These are phyloP conservation scores for Ibycter americanus DNA, from an alignment of 2,797 vertebrate species.

Conservation along the genomic window DNA sequence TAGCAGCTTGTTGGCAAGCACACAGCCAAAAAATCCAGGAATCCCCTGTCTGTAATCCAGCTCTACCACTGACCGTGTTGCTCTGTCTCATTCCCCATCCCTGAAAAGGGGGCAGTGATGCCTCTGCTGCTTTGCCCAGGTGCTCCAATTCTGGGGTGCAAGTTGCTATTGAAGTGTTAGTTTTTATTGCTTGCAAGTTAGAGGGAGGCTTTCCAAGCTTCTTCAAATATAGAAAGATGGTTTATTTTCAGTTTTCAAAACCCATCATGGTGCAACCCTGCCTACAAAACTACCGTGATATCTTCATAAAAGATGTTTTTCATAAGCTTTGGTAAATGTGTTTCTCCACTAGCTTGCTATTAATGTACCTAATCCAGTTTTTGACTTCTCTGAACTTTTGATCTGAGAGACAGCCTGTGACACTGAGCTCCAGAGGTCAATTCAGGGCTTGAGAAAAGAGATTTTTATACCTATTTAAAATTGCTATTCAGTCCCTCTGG, in stretches of 20 bases:
- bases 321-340: conserved; percentile 1
- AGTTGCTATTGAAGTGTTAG: background rate
- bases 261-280: background rate
- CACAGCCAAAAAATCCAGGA: background rate
- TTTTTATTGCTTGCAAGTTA: background rate
- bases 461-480: background rate
- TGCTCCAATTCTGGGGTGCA: background rate
- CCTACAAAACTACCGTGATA: background rate
- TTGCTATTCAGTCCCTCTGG: background rate
- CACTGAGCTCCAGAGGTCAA: conserved; percentile 25
- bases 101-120: background rate
- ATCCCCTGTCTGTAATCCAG: background rate
- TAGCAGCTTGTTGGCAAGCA: background rate
- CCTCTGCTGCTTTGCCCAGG: background rate
- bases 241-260: conserved; percentile 23
- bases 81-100: background rate
- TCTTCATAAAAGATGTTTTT: conserved; percentile 33
- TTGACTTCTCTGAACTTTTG: background rate
- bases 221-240: background rate
- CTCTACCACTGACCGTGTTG: background rate
- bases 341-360: background rate
- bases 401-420: background rate
- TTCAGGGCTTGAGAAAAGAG: background rate
- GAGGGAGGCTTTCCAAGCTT: background rate
- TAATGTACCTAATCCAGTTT: background rate